Conservation (phyloP, 2,888 invertebrate genomes). For the Drosophila setosimentum region DNA sequence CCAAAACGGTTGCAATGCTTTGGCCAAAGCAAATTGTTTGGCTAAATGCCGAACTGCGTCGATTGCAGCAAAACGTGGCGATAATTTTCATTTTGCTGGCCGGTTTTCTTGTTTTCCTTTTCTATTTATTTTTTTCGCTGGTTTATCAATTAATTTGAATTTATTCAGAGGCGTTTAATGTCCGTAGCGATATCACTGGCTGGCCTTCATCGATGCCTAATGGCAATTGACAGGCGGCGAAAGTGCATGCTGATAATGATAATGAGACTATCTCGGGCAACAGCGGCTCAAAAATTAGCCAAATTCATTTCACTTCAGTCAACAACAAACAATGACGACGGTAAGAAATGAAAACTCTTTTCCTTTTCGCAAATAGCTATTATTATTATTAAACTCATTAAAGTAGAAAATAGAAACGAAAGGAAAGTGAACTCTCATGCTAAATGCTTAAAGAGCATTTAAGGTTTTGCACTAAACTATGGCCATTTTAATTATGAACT, state of each 20-base stretch:
- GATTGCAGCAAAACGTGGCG: constrained; percentile 74
- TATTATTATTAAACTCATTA: too few species aligned
- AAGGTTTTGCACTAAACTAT: constrained; percentile 14
- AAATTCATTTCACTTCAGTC: constrained; percentile 49
- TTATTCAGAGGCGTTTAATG: constrained; percentile 81
- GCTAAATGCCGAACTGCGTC: constrained; percentile 69
- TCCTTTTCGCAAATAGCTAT: constrained; percentile 11
- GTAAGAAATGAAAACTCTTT: constrained; percentile 23
- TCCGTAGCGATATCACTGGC: constrained; percentile 44
- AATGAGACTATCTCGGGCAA: constrained; percentile 43
- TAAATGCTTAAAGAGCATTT: constrained; percentile 10
- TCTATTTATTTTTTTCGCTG: background rate
- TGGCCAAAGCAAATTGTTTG: constrained; percentile 72
- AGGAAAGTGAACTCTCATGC: constrained; percentile 44
- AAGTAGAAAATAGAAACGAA: constrained; percentile 18
- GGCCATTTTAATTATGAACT: background rate
- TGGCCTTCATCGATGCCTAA: constrained; percentile 68
- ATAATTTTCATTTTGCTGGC: constrained; percentile 66
- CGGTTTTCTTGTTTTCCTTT: constrained; percentile 32
- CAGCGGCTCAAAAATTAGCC: constrained; percentile 55
- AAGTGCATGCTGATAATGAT: constrained; percentile 66
- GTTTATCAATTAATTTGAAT: constrained; percentile 79
- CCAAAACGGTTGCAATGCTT: constrained; percentile 67
- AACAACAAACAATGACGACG: constrained; percentile 10
- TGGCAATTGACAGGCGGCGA: constrained; percentile 70